Evolutionary conservation across 1,140 invertebrate genomes (phyloP).

Genomic region (Lineus longissimus): DNA sequence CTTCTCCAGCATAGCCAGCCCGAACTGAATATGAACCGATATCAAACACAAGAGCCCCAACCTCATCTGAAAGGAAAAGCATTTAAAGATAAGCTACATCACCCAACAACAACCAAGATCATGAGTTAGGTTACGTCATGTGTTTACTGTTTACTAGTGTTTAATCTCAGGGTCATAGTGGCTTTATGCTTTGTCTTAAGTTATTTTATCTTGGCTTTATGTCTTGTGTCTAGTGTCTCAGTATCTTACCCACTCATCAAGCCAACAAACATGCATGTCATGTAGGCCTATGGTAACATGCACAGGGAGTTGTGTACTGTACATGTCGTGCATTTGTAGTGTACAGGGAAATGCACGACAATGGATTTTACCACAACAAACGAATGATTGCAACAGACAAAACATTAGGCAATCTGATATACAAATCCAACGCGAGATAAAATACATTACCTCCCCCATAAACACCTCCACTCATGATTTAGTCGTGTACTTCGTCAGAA

Average conservation of each 20-base stretch:
- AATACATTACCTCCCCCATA: slow-evolving; percentile 43
- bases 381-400: too few species aligned
- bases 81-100: slow-evolving; percentile 4
- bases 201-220: neutral
- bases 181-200: neutral
- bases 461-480: slow-evolving; percentile 46
- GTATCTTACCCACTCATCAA: too few species aligned
- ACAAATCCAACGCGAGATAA: neutral
- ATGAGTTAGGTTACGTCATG: neutral
- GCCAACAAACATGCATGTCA: too few species aligned
- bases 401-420: too few species aligned
- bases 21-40: slow-evolving; percentile 84
- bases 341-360: too few species aligned
- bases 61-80: slow-evolving; percentile 74
- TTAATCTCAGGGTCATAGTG: neutral
- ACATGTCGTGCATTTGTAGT: too few species aligned
- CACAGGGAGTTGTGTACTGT: too few species aligned
- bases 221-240: too few species aligned
- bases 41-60: slow-evolving; percentile 95
- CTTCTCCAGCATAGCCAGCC: slow-evolving; percentile 85
- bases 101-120: neutral
- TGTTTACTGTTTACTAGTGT: neutral
- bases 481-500: too few species aligned
- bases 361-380: too few species aligned
- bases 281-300: too few species aligned